These are phyloP conservation scores for Artemisiospiza belli DNA, from an alignment of 2,113 vertebrate genomes.

Conservation along the genomic window DNA sequence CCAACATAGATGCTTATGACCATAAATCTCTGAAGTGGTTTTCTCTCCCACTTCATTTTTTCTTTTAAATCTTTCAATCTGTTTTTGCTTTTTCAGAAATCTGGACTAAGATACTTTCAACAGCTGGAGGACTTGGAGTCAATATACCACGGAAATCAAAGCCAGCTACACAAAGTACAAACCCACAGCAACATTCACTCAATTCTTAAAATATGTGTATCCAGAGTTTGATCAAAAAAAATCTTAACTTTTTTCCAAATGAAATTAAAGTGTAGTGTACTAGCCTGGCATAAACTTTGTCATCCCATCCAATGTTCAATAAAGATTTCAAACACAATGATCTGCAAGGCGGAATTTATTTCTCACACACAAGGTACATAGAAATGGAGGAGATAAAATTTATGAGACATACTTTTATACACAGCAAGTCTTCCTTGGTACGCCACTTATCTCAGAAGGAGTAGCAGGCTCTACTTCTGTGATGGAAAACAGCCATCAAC, in stretches of 20 bases:
- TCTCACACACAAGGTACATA: not conserved
- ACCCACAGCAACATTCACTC: not conserved
- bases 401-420: not conserved
- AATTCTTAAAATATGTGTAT: not conserved
- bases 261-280: not conserved
- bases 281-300: not conserved
- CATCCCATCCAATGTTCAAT: not conserved
- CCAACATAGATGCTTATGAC: not conserved
- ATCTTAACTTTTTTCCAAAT: not conserved
- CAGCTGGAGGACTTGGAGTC: not conserved
- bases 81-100: not conserved
- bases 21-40: not conserved
- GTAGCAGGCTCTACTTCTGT: not conserved
- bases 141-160: not conserved
- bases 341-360: not conserved
- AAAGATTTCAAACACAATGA: not conserved
- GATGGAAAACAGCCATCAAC: not conserved
- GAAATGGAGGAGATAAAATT: not conserved
- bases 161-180: not conserved
- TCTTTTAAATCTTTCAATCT: not conserved
- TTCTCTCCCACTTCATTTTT: not conserved
- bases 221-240: not conserved
- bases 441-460: not conserved
- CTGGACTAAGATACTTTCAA: not conserved
- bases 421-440: not conserved